These are phyloP conservation scores for Melanerpes formicivorus DNA, from an alignment of 2,113 vertebrate genomes.

Conservation along the genomic window DNA sequence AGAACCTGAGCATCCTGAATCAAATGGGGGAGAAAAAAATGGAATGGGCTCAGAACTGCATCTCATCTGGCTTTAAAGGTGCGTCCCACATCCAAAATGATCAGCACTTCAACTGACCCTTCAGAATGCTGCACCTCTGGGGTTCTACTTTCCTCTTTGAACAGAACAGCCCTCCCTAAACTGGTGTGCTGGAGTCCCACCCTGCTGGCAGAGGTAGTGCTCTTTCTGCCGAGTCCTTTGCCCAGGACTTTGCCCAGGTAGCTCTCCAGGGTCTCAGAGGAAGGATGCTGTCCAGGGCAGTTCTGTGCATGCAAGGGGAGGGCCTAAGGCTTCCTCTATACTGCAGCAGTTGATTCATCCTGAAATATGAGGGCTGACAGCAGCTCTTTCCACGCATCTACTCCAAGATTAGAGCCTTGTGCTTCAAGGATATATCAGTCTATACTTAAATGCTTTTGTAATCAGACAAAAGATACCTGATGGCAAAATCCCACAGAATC, in stretches of 20 bases:
- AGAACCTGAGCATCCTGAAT: constrained; percentile 88
- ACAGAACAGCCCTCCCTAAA: not conserved
- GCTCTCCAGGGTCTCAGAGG: not conserved
- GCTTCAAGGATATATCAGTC: not conserved
- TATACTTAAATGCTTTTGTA: not conserved
- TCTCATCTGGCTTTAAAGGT: constrained; percentile 89
- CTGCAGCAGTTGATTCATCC: not conserved
- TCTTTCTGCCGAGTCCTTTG: not conserved
- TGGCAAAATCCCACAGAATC: not conserved
- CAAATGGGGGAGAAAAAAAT: constrained; percentile 84
- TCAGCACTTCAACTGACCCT: not conserved
- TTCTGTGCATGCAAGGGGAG: not conserved
- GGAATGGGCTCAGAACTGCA: constrained; percentile 89
- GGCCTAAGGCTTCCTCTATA: not conserved
- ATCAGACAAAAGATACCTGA: not conserved
- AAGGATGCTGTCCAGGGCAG: not conserved
- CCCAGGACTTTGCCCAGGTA: not conserved
- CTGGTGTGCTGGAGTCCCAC: not conserved
- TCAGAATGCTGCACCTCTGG: not conserved
- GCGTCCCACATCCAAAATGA: not conserved
- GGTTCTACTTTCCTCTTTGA: not conserved
- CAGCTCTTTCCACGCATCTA: not conserved
- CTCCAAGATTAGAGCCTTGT: not conserved
- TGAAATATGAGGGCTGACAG: not conserved
- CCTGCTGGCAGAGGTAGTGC: not conserved